Base-by-base conservation (phyloP, 1,140 invertebrate species). In the Cyphomyrmex costatus region DNA sequence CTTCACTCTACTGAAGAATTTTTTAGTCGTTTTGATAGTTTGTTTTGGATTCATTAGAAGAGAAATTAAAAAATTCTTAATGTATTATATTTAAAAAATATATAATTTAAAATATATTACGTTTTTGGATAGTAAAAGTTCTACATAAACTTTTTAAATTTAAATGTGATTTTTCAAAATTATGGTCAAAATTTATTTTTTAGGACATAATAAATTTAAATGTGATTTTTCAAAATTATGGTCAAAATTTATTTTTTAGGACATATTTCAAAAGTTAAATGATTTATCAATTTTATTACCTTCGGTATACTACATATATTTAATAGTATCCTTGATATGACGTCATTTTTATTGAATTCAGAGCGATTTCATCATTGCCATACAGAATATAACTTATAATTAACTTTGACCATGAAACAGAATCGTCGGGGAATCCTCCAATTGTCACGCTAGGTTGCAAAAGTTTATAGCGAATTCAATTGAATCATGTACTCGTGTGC, bases 351-450 rank as follows among this genome's bases (percentile, higher is more conserved):
- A 33, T 73, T 73, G 16, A 60, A 73, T 60, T 73, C 66, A 19
- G 27, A 73, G 12, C 4, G 7, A 56, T 83, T 83, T 58, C 73
- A 83, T 46, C 61, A 24, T 36, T 68, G 46, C 33, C 14, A 80
- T 5, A 6, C 21, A 68, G 21, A 10, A 36, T 36, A 68, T 68
- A 68, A 53, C 2, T 60, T 7, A 6, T 60, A 49, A 83, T 83
- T 83, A 83, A 83, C n/a, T 83, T 24, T 60, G 68, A 61, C 36
- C 68, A 21, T 73, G 79, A 49, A 46, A 73, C 6, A 1, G 4
- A 27, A 56, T 51, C 12, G n/a, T 12, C 24, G n/a, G n/a, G 10
- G 49, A 83, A 58, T 58, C 19, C 24, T 19, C 51, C 24, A 58
- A 12, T 49, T 27, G 63, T 70, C 65, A 78, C 8, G 33, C 68